Evolutionary conservation across 2,113 vertebrate genomes (phyloP), one percentile per base, ranked within the genome.

Genomic region (Craseonycteris thonglongyai): DNA sequence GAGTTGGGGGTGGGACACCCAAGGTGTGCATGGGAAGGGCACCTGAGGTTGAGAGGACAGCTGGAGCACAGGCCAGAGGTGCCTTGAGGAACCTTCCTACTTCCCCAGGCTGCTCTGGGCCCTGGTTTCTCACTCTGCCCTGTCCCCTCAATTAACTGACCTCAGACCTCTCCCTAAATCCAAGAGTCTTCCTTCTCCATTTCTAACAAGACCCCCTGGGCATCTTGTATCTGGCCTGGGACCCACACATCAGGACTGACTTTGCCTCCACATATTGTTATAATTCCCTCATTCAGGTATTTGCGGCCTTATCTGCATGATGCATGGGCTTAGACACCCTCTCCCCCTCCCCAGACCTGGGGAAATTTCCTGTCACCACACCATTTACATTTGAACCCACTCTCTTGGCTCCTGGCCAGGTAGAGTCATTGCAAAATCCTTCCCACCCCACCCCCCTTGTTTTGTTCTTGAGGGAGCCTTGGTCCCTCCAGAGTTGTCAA

Each of bases 281-380:
- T 61, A 26, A 16, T 33, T 24, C 38, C 71, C 30, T 63, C 72
- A 6, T 30, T 24, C 40, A 2, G 42, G 81, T 75, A 26, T 42
- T 42, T 21, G 28, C 40, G 78, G 76, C 51, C n/a, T 45, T 30
- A n/a, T 42, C 47, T 74, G 61, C 54, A 13, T 7, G 13, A 56
- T 30, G 18, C 51, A 47, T 14, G 3, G 4, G 13, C n/a, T n/a
- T 2, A 13, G 0, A n/a, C 19, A 28, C 28, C 54, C 65, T 3
- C 18, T 7, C 33, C 22, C 30, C 38, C 30, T 51, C 21, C 69
- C 4, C 3, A 4, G 61, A 42, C 35, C 59, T 47, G 26, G 78
- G 81, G 40, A 49, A 51, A 3, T 38, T 6, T 38, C 63, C 51
- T 6, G 15, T 79, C 35, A 58, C 61, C 35, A 13, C 47, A 9